A percentile compares a stretch with the other conserved stretches of the same genome.
phyloP scores from a whole-genome alignment of 2,888 invertebrate genomes.

The Pimpla rufipes region DNA sequence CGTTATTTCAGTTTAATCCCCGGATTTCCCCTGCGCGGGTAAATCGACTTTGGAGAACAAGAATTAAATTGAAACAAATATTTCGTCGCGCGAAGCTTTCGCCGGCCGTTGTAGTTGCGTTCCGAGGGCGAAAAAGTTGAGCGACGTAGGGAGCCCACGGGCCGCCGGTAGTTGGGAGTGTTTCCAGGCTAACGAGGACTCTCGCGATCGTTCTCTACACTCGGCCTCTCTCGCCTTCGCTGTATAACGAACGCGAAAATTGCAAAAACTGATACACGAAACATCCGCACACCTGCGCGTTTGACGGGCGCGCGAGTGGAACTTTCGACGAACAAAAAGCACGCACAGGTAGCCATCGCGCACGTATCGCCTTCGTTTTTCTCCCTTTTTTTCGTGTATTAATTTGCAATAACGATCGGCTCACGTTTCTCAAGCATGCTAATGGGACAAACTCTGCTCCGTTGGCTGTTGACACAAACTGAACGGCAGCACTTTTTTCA shows the following conservation, averaged over 20 bases:
- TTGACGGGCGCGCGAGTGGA: not conserved
- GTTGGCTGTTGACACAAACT: constrained; percentile 25
- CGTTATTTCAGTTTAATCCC: not conserved
- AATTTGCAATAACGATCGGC: constrained; percentile 36
- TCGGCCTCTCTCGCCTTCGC: constrained; percentile 25
- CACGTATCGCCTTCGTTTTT: constrained; percentile 9
- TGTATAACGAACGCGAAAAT: constrained; percentile 41
- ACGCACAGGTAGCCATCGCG: constrained; percentile 15
- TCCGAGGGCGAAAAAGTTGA: constrained; percentile 11
- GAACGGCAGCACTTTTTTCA: constrained; percentile 3
- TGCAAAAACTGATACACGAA: constrained; percentile 45
- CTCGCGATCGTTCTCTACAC: constrained; percentile 26
- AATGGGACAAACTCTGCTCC: not conserved
- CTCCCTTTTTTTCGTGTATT: constrained; percentile 10
- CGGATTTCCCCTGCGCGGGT: no score
- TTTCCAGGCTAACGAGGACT: constrained; percentile 42
- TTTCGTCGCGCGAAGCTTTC: constrained; percentile 2
- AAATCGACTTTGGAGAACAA: not conserved
- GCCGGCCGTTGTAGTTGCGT: not conserved
- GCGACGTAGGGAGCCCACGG: not conserved
- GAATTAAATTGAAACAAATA: constrained; percentile 7
- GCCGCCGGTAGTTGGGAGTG: constrained; percentile 2
- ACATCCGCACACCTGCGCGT: not conserved
- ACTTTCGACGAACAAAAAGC: not conserved
- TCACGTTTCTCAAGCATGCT: constrained; percentile 13